Base-by-base conservation (phyloP, 2,797 vertebrate species). In the Neosalanx taihuensis region DNA sequence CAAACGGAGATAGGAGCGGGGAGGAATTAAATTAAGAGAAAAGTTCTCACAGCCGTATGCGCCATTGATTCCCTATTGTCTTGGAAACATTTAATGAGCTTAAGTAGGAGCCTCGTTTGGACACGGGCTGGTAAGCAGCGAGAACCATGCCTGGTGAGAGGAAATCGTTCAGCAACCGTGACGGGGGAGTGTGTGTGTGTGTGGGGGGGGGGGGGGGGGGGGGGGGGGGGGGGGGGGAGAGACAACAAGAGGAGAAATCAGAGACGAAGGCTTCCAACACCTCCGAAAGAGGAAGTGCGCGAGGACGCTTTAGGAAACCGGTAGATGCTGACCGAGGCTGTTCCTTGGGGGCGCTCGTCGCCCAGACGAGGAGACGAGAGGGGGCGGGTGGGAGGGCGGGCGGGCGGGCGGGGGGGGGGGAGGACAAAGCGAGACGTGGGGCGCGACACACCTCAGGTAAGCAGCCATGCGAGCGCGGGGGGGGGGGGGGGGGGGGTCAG, bases 61-160 rank as follows among this genome's bases (percentile, higher is more conserved):
- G 84, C 86, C 91, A 92, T 92, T 91, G 92, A 92, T 93, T 94
- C 91, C 89, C 90, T 89, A 91, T 93, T 93, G 90, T 92, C 88
- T 90, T 83, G 86, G 90, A 93, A 93, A 93, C 89, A 92, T 91
- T 92, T 94, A 93, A 92, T 92, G 90, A 92, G 91, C 90, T 90
- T 91, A 92, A 90, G 90, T 89, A 90, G 88, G 91, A 90, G 90
- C 84, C 85, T 88, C 80, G 85, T 90, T 90, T 89, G 90, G 90
- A 91, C 90, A 89, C 86, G 81, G 87, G 83, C 87, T 86, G 84
- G 72, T 86, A 79, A 80, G 88, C 78, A 87, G 79, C 63, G 76
- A 87, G 87, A 86, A 86, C 81, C 84, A 83, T 91, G 41, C 88
- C 88, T 88, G 69, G 82, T 80, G 88, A 89, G 89, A 88, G 88